Evolutionary conservation across 37 sponge, comb jelly and placozoan genomes (phyloP).

Genomic region (Halisarca cf. caerulea): DNA sequence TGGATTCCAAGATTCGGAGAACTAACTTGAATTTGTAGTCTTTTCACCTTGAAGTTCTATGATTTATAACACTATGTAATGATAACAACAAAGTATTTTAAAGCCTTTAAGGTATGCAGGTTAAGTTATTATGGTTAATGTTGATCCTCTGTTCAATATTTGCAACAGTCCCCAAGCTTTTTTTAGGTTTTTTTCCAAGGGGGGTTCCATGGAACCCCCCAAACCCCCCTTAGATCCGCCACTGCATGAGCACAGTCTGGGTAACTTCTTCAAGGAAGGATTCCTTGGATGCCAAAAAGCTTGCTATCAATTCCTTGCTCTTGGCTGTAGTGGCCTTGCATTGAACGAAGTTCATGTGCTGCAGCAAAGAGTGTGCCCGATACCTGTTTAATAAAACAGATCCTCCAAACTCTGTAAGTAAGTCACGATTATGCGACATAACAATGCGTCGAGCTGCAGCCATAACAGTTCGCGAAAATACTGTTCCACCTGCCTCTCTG

Average conservation of each 20-base stretch:
- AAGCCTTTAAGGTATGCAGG: too few relatives aligned
- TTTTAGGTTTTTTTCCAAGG: too few relatives aligned
- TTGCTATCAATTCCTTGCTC: neutral
- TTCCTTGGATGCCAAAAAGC: neutral
- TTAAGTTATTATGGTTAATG: too few relatives aligned
- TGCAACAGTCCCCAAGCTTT: too few relatives aligned
- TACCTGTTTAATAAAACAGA: neutral
- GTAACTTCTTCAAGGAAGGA: constrained; percentile 41
- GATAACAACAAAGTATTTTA: too few relatives aligned
- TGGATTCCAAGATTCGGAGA: too few relatives aligned
- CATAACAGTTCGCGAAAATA: constrained; percentile 40
- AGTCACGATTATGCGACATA: neutral
- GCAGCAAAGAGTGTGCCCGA: neutral
- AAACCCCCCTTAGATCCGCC: too few relatives aligned
- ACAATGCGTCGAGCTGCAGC: neutral
- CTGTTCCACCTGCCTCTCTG: neutral
- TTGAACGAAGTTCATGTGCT: neutral
- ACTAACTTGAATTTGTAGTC: too few relatives aligned
- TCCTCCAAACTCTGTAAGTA: neutral
- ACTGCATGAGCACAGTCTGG: constrained; percentile 25
- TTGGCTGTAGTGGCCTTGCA: neutral
- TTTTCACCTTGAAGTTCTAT: too few relatives aligned
- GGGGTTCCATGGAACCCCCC: too few relatives aligned
- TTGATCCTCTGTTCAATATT: too few relatives aligned
- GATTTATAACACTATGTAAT: too few relatives aligned